These are phyloP conservation scores for Neelides sp. DNA, from an alignment of 1,140 invertebrate genomes.

Conservation along the genomic window DNA sequence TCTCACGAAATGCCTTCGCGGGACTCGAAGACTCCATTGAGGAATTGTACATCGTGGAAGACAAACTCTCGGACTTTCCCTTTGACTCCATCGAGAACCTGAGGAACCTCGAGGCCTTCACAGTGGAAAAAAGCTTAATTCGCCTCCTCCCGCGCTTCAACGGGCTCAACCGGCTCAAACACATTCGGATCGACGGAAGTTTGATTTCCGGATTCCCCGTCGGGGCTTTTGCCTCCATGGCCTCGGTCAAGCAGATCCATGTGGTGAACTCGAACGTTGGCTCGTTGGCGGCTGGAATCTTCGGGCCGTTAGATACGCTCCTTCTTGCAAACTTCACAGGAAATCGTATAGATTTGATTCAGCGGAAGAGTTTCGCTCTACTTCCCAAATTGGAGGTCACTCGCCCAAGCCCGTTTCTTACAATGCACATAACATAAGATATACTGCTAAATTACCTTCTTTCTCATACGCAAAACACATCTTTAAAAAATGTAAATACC, in stretches of 20 bases:
- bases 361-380: conserved; percentile 56
- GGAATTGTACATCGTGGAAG: conserved; percentile 71
- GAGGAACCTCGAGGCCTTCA: conserved; percentile 63
- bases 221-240: conserved; percentile 55
- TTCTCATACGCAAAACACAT: too few species aligned
- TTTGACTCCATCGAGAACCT: conserved; percentile 60
- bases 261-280: conserved; percentile 51
- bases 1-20: conserved; percentile 64
- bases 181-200: conserved; percentile 48
- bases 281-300: conserved; percentile 54
- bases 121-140: conserved; percentile 35
- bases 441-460: too few species aligned
- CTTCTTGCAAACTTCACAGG: conserved; percentile 59
- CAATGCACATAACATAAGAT: too few species aligned
- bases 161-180: conserved; percentile 33
- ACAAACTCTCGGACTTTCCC: conserved; percentile 59
- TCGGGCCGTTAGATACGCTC: conserved; percentile 59
- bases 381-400: conserved; percentile 51
- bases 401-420: not conserved
- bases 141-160: conserved; percentile 31
- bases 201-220: conserved; percentile 54
- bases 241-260: conserved; percentile 58
- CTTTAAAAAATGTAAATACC: too few species aligned
- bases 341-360: conserved; percentile 64
- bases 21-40: conserved; percentile 56